Base-by-base conservation (phyloP, 2,797 vertebrate species). In the Semotilus atromaculatus region DNA sequence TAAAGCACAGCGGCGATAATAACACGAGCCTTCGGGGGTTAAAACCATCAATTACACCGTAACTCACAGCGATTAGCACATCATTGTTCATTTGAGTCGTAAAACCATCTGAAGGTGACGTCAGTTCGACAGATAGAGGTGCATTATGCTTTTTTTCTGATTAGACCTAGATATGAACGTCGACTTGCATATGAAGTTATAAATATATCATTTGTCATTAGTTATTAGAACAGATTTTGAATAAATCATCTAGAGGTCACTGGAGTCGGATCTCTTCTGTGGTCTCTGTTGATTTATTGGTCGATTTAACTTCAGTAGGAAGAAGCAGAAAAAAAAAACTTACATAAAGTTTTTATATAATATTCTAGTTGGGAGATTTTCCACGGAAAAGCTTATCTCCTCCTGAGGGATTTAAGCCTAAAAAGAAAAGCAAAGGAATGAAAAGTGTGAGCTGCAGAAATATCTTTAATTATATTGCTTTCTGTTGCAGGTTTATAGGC, bases 11-110 rank as follows among this genome's bases (percentile, higher is more conserved):
- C 92, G 88, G 85, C 89, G 88, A 89, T 85, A 88, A 91, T 93
- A 92, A 94, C 91, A 90, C 90, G 92, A 90, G 92, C 92, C 94
- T 92, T 88, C 89, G 94, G 91, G 58, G 88, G 87, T 92, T 94
- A 90, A 92, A 92, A 92, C 55, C 93, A 95, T 94, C 94, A 93
- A 93, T 95, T 93, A 91, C 60, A 18, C 87, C 90, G 92, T 93
- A 95, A 94, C 89, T 90, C 90, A 87, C 85, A 90, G 88, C 91
- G 93, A 94, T 95, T 91, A 92, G 89, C 88, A 84, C 88, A 75
- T 94, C 91, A 94, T 94, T 92, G 92, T 93, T 91, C 92, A 89
- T 89, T 92, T 89, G 90, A 91, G 92, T 90, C 43, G 13, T 88
- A 91, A 91, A 91, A 89, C 77, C 88, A 80, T 40, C 84, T 62